These are phyloP conservation scores for Cosmia trapezina DNA, from an alignment of 2,888 invertebrate genomes.

Conservation along the genomic window DNA sequence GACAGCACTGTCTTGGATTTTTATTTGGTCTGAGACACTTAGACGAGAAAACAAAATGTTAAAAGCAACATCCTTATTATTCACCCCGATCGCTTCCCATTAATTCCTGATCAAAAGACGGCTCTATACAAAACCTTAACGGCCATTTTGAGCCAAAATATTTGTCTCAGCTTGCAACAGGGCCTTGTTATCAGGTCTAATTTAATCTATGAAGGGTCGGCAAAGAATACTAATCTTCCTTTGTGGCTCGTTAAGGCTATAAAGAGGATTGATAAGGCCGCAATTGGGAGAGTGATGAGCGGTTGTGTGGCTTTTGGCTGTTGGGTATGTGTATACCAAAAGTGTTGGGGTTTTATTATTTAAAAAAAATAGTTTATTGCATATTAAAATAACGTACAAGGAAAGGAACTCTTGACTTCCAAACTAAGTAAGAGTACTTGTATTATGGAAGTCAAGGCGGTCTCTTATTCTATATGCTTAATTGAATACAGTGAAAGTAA, in stretches of 20 bases:
- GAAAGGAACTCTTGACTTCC: too few relatives aligned
- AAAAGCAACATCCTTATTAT: not conserved
- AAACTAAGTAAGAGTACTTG: too few relatives aligned
- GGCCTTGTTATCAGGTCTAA: slow-evolving; percentile 53
- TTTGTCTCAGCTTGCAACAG: slow-evolving; percentile 53
- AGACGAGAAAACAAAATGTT: not conserved
- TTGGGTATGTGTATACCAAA: not conserved
- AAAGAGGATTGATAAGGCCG: slow-evolving; percentile 59
- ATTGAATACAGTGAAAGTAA: too few relatives aligned
- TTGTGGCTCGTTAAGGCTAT: slow-evolving; percentile 55
- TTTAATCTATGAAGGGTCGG: slow-evolving; percentile 58
- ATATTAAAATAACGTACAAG: too few relatives aligned
- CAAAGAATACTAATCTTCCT: slow-evolving; percentile 64
- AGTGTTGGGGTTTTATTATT: slow-evolving; percentile 1
- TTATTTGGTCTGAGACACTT: too few relatives aligned
- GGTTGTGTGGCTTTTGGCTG: not conserved
- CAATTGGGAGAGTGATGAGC: slow-evolving; percentile 27
- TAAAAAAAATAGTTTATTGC: too few relatives aligned
- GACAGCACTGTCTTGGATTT: too few relatives aligned
- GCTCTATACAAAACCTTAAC: slow-evolving; percentile 19
- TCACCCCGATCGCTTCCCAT: not conserved
- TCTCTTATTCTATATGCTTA: too few relatives aligned
- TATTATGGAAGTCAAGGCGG: too few relatives aligned
- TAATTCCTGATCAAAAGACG: slow-evolving; percentile 23
- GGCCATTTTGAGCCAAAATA: slow-evolving; percentile 50